Percentiles rank a stretch among this genome's conserved stretches.
Conservation (phyloP, 2,888 invertebrate genomes). For the Sturmia bella region DNA sequence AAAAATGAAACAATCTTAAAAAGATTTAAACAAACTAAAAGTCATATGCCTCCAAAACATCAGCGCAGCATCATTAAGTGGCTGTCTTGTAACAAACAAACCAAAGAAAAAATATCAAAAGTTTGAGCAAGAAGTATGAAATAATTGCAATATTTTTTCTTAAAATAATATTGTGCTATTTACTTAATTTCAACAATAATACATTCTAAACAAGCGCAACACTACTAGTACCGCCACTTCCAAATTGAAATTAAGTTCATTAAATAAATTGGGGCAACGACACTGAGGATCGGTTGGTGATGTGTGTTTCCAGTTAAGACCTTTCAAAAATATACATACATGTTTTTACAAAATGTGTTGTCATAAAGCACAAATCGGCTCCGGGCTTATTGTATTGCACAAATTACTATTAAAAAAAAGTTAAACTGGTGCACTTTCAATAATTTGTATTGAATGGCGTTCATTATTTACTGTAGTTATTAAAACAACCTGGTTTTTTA, state of each 20-base stretch:
- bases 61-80: conserved; percentile 51
- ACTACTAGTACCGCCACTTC: neutral
- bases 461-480: neutral
- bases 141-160: conserved; percentile 26
- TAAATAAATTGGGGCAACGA: conserved; percentile 39
- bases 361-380: neutral
- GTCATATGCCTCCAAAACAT: conserved; percentile 49
- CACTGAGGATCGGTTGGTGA: neutral
- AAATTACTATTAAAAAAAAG: neutral
- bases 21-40: conserved; percentile 26
- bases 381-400: neutral
- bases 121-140: conserved; percentile 7
- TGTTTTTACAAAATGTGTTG: neutral
- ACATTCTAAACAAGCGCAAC: conserved; percentile 44
- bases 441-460: too few relatives aligned
- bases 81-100: conserved; percentile 54
- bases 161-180: neutral
- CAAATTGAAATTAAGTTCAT: conserved; percentile 54
- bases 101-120: conserved; percentile 32
- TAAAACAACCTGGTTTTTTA: neutral
- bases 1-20: neutral
- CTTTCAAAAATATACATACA: neutral
- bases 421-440: conserved; percentile 3
- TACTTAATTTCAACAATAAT: conserved; percentile 40
- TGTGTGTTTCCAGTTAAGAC: conserved; percentile 17